These are phyloP conservation scores for Miniopterus natalensis DNA, from an alignment of 2,113 vertebrate genomes.

Conservation along the genomic window DNA sequence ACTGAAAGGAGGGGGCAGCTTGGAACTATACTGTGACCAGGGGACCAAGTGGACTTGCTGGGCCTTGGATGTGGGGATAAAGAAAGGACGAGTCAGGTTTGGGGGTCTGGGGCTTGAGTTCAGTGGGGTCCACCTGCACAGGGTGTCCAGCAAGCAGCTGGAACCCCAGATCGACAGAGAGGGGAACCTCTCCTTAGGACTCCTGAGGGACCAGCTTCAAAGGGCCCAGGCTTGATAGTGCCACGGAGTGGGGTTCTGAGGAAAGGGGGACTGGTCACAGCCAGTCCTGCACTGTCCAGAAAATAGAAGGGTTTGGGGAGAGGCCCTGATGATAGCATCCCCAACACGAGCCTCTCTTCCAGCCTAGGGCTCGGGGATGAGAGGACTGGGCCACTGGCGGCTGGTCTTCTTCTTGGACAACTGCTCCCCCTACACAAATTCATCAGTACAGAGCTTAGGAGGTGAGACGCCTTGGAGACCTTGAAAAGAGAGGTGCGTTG, in stretches of 20 bases:
- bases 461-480: background rate
- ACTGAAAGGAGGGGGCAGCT: fast-evolving
- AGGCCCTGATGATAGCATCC: background rate
- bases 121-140: background rate
- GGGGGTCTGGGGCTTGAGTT: background rate
- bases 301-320: background rate
- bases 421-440: too few relatives aligned
- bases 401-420: background rate
- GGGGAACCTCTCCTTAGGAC: background rate
- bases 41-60: background rate
- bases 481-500: background rate
- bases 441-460: background rate
- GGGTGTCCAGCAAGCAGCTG: background rate
- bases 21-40: fast-evolving
- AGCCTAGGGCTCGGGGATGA: background rate
- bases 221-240: too few relatives aligned
- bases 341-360: background rate
- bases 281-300: background rate
- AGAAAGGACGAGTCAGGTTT: background rate
- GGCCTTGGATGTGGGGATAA: fast-evolving
- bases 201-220: background rate
- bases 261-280: too few relatives aligned
- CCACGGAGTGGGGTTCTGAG: background rate
- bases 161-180: background rate
- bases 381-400: background rate